phyloP scores from a whole-genome alignment of 2,113 vertebrate species.

The Micronisus gabar region DNA sequence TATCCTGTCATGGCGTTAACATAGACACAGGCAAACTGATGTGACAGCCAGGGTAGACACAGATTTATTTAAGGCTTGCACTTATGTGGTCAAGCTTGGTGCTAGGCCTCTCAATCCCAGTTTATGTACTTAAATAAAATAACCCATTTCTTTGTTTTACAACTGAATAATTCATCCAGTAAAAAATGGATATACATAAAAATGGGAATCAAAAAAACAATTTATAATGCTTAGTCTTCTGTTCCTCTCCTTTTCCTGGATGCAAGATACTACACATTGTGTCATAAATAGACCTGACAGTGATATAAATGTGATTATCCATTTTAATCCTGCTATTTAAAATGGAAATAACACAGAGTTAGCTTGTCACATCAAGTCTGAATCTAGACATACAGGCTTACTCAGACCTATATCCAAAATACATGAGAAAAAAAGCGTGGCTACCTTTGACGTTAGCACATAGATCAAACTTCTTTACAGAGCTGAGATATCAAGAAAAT shows the following conservation, averaged over 20 bases:
- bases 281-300: background rate
- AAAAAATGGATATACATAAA: background rate
- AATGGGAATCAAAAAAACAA: fast-evolving
- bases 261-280: background rate
- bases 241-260: background rate
- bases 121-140: background rate
- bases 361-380: background rate
- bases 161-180: background rate
- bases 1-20: background rate
- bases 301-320: background rate
- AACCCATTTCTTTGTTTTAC: background rate
- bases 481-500: background rate
- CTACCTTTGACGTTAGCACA: background rate
- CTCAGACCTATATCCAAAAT: background rate
- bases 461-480: background rate
- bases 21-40: background rate
- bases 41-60: background rate
- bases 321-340: background rate
- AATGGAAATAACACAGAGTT: background rate
- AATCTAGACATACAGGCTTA: background rate
- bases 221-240: background rate
- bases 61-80: background rate
- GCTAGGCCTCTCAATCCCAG: background rate
- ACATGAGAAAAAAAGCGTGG: background rate
- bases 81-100: background rate